Evolutionary conservation across 2,113 vertebrate genomes (phyloP), one percentile per base, ranked within the genome.

Genomic region (Brachirus orientalis): DNA sequence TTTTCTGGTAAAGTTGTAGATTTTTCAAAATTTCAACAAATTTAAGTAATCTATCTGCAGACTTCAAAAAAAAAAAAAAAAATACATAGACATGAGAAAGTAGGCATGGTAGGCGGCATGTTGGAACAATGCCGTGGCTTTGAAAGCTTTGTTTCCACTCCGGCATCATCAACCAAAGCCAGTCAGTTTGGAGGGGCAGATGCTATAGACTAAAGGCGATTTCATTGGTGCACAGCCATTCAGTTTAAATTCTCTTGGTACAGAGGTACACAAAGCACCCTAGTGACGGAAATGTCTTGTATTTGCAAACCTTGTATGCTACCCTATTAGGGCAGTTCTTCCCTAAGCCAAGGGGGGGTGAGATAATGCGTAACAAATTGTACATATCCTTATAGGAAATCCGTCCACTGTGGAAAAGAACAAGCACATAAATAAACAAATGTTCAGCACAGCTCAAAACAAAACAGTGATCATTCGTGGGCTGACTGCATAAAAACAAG

Each of bases 361-460:
- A 96, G 94, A 97, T 96, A 91, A 96, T 89, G 84, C 94, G 94
- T 90, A 97, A 96, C 94, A 98, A 95, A 96, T 95, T 96, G 96
- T 97, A 96, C 95, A 97, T 95, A 94, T 96, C 96, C 96, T 96
- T 96, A 96, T 95, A 98, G 91, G 94, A 96, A 95, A 98, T 95
- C 90, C 94, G 93, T 95, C 94, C 95, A 86, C 95, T 96, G 95
- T 92, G 85, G 94, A 96, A 95, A 93, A 93, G 94, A 98, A 96
- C 72, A 94, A 90, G 91, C 87, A 92, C 80, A 92, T 88, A 82
- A 83, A 92, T 86, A 85, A 82, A 90, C 82, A 92, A 83, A 57
- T 48, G 45, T 89, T 90, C 73, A 91, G 75, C 75, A 84, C 73
- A 91, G 54, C 77, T 83, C 83, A n/a, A 86, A 75, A 72, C 46